phyloP scores from a whole-genome alignment of 2,797 vertebrate species.

The Cirrhinus molitorella region DNA sequence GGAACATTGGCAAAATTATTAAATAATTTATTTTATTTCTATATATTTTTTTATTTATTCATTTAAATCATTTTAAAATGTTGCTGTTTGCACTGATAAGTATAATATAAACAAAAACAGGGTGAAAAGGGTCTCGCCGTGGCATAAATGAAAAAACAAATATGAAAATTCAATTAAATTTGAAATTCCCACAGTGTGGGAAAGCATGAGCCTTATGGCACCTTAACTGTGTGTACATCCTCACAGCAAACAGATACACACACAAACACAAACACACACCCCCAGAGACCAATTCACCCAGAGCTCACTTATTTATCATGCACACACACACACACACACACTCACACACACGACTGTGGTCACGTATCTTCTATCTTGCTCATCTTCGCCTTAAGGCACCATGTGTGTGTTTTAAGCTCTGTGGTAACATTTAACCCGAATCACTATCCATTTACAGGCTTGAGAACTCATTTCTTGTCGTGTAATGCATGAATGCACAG shows the following conservation, averaged over 20 bases:
- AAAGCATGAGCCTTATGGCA: constrained; percentile 22
- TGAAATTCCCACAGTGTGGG: constrained; percentile 7
- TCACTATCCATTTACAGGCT: not conserved
- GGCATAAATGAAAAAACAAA: not conserved
- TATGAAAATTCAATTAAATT: not conserved
- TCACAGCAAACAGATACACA: constrained; percentile 7
- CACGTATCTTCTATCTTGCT: constrained; percentile 39
- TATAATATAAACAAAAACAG: not conserved
- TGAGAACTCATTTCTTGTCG: not conserved
- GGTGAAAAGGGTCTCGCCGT: not conserved
- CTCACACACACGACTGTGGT: not conserved
- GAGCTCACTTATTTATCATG: constrained; percentile 34
- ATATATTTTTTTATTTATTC: not conserved
- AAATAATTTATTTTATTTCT: not conserved
- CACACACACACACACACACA: not conserved
- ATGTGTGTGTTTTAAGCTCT: constrained; percentile 12
- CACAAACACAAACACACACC: constrained; percentile 3
- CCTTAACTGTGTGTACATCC: constrained; percentile 25
- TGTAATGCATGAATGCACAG: not conserved
- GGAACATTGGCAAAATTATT: not conserved
- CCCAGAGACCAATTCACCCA: constrained; percentile 24
- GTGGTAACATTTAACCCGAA: constrained; percentile 16
- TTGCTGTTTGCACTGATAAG: not conserved
- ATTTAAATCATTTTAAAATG: not conserved
- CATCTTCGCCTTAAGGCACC: constrained; percentile 6